Evolutionary conservation across 2,113 vertebrate genomes (phyloP), one percentile per base, ranked within the genome.

Genomic region (Ophiodon elongatus): DNA sequence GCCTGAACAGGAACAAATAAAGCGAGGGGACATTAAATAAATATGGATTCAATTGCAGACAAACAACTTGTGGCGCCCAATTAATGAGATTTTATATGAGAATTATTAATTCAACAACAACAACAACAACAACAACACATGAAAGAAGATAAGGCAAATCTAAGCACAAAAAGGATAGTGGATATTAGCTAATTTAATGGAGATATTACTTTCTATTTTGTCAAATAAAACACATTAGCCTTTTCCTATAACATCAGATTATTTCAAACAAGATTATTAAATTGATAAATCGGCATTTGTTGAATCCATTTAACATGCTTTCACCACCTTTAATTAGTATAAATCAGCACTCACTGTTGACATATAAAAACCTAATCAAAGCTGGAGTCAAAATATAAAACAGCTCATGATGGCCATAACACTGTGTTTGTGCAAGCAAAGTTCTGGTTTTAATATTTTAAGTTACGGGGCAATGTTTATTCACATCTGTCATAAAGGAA

Each of bases 401-500:
- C 9, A 57, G 14, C 39, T 66, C 4, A 74, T 60, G 47, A 82
- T 60, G 82, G 80, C 73, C 76, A 52, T 52, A 63, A 57, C 57
- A 54, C 39, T 11, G 1, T 45, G 79, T 75, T 85, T 73, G 66
- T 67, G 62, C 83, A 86, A 78, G 72, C 65, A 10, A 64, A 85
- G 79, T 88, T 90, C 21, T 41, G 47, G 23, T 84, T 87, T 91
- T 73, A 92, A 93, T 89, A 91, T 91, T 89, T 89, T 37, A 91
- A 69, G 50, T 87, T 85, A 90, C n/a, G 63, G 73, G 76, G 85
- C 65, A 74, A 89, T 88, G 86, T 88, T 79, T 85, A 88, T 92
- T 89, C 85, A 82, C 81, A 82, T 85, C 68, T 87, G 85, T 85
- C 89, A 91, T 93, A 91, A 91, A 89, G 79, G 88, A 92, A 91